Evolutionary conservation across 2,797 vertebrate species (phyloP), one percentile per base, ranked within the genome.

Genomic region (Lagocephalus sceleratus): DNA sequence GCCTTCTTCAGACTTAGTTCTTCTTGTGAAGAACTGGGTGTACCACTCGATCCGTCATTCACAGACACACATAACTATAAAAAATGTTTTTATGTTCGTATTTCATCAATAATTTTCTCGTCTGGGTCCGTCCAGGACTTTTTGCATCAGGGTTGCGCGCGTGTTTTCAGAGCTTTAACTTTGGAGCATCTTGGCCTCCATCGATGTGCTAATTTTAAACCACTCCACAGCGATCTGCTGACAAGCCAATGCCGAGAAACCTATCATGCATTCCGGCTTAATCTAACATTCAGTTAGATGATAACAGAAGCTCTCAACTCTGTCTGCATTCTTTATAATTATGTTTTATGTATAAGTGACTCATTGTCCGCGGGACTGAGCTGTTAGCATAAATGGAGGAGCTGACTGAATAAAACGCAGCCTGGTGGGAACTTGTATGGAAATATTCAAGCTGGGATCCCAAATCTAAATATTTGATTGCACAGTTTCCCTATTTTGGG

Each of bases 331-430:
- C 70, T 79, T 81, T 56, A 83, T 68, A 50, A 59, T 54, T 45
- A 75, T 81, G 52, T 78, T 82, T 81, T 75, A 86, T 85, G 81
- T 54, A 81, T 74, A 39, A 74, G 57, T 38, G 57, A 56, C 48
- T 79, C 72, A 72, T 64, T 81, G 75, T 84, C 72, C 65, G 70
- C 64, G 68, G 69, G 19, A 71, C 47, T 51, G 59, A 71, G 72
- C 65, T 67, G 59, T 72, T 73, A 73, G 50, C 71, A 63, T 68
- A 57, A 63, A 78, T 51, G 45, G 45, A 44, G 44, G 58, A 62
- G 49, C 68, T 62, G 60, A 63, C 60, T 22, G 46, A 45, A 76
- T 61, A 50, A 71, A 78, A 81, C 44, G 5, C 63, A 67, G 62
- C 22, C 70, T 63, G 45, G 54, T 40, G 12, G 20, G 48, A 66